Evolutionary conservation across 2,888 invertebrate genomes (phyloP).

Genomic region (Galerucella nymphaeae): DNA sequence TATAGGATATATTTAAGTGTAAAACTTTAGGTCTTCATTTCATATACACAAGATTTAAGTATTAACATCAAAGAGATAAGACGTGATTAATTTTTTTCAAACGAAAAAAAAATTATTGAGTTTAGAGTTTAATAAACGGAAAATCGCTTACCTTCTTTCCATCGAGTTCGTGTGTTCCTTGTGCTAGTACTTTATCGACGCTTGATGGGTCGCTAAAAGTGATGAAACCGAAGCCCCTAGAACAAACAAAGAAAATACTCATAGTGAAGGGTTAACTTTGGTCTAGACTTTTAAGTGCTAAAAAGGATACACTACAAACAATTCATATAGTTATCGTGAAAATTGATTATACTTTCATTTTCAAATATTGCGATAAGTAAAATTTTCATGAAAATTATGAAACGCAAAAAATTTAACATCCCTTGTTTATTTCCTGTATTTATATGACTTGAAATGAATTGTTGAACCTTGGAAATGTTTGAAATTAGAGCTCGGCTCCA

Average conservation of each 20-base stretch:
- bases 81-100: conserved; percentile 1
- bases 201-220: conserved; percentile 98
- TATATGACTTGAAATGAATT: no score
- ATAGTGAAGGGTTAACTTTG: conserved; percentile 10
- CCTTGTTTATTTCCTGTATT: no score
- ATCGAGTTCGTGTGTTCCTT: conserved; percentile 98
- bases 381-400: no score
- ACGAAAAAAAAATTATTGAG: no score
- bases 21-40: conserved; percentile 31
- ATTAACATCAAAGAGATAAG: neutral
- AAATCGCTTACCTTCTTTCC: conserved; percentile 91
- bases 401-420: no score
- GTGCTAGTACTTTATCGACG: conserved; percentile 99
- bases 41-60: neutral
- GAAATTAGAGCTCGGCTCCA: no score
- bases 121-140: neutral
- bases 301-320: neutral
- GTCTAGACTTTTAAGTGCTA: conserved; percentile 7
- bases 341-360: no score
- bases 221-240: conserved; percentile 99
- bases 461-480: no score
- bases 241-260: conserved; percentile 63
- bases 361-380: no score
- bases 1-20: conserved; percentile 31
- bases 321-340: no score